These are phyloP conservation scores for Gallinago stenura DNA, from an alignment of 2,797 vertebrate species.

Conservation along the genomic window DNA sequence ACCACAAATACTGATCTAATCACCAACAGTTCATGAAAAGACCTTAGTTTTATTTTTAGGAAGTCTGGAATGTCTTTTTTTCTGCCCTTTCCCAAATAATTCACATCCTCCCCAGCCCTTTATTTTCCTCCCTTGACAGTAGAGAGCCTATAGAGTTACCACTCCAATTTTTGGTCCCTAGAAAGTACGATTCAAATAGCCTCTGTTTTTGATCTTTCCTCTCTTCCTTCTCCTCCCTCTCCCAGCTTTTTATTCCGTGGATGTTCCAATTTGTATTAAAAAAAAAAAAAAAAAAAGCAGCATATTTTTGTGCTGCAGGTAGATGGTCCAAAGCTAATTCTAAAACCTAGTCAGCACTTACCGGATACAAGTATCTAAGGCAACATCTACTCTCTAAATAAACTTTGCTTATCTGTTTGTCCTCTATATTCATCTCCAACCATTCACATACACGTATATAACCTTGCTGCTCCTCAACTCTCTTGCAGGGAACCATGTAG, in stretches of 20 bases:
- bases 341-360: background rate
- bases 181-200: background rate
- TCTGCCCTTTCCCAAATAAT: background rate
- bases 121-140: background rate
- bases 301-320: background rate
- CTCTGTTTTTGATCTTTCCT: background rate
- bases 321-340: background rate
- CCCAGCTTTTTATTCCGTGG: background rate
- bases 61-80: background rate
- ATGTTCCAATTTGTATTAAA: background rate
- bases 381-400: background rate
- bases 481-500: background rate
- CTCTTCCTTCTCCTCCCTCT: background rate
- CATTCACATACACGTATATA: background rate
- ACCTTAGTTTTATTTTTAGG: background rate
- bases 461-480: background rate
- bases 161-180: background rate
- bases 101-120: background rate
- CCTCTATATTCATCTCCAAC: background rate
- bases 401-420: background rate
- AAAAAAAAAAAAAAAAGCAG: background rate
- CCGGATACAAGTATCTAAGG: background rate
- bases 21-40: background rate
- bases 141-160: background rate
- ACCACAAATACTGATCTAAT: background rate